Evolutionary conservation across 2,888 invertebrate genomes (phyloP).

Genomic region (Latrodectus elegans): DNA sequence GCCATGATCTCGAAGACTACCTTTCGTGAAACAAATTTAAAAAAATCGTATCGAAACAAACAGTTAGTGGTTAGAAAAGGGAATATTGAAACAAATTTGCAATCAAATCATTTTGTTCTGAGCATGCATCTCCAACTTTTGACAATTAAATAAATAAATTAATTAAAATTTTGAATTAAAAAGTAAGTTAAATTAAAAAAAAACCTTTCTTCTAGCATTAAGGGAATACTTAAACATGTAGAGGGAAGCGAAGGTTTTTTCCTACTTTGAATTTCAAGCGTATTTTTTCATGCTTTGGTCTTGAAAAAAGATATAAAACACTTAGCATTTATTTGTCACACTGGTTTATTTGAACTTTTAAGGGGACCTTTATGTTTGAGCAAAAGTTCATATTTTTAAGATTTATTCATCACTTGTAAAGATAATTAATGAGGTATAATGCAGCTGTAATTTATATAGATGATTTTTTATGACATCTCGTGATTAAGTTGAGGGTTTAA

Average conservation of each 20-base stretch:
- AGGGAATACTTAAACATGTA: too few relatives aligned
- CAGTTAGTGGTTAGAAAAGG: too few relatives aligned
- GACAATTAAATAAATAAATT: too few relatives aligned
- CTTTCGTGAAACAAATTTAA: neutral
- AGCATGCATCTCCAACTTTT: too few relatives aligned
- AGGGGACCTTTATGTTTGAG: neutral
- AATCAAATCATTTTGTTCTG: too few relatives aligned
- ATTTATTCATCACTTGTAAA: neutral
- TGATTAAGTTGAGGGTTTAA: neutral
- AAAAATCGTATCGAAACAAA: neutral
- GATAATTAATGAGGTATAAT: too few relatives aligned
- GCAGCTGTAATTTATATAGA: neutral
- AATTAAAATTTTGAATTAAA: too few relatives aligned
- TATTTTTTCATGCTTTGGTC: too few relatives aligned
- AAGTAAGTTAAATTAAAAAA: too few relatives aligned
- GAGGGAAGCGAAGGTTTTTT: neutral
- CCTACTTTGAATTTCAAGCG: too few relatives aligned
- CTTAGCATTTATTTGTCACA: neutral
- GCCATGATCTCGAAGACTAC: neutral
- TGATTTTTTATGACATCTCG: neutral
- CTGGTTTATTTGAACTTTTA: conserved; percentile 5
- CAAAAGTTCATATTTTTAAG: neutral
- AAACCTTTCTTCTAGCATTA: too few relatives aligned
- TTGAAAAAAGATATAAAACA: neutral
- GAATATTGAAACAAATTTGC: too few relatives aligned